Base-by-base conservation (phyloP, 1,140 invertebrate species). In the Drosophila teissieri region DNA sequence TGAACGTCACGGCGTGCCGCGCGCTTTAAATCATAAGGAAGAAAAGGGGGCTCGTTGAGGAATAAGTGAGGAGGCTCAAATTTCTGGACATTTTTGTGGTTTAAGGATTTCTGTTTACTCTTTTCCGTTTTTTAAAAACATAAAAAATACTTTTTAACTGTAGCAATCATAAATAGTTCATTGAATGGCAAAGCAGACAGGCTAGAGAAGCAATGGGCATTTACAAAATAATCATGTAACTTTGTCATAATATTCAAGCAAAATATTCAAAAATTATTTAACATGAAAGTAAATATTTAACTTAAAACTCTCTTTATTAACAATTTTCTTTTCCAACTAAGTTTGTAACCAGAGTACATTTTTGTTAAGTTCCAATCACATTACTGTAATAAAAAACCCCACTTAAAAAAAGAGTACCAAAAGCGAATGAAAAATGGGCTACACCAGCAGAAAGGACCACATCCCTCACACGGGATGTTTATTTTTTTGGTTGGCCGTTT, bases 11-110 rank as follows among this genome's bases (percentile, higher is more conserved):
- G 82, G 82, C 82, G 64, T 86, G 82, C 83, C 82, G 83, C 83
- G 80, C 84, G 84, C 84, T 89, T 88, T 88, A 88, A 88, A 89
- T 88, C 84, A 89, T 84, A 89, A 83, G 68, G 58, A 64, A 39
- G 31, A 27, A 24, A 58, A 63, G 37, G 60, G 39, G 42, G 56
- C 40, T 22, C 42, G 14, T 42, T 37, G 15, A 22, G 62, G 52
- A 40, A 61, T 49, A 67, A 69, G 61, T 48, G 55, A 34, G 55
- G 76, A 22, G 31, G 27, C 34, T 34, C 40, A 10, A 17, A 37
- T n/a, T 73, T 60, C 15, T 1, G 7, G 31, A 7, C 8, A 0
- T 7, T 12, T 1, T 15, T 12, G 10, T 22, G 14, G 4, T 6
- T 39, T 15, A 1, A 14, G 2, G 27, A 24, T 15, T 11, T 70